Base-by-base conservation (phyloP, 2,888 invertebrate genomes). In the Agrenia bidenticulata region DNA sequence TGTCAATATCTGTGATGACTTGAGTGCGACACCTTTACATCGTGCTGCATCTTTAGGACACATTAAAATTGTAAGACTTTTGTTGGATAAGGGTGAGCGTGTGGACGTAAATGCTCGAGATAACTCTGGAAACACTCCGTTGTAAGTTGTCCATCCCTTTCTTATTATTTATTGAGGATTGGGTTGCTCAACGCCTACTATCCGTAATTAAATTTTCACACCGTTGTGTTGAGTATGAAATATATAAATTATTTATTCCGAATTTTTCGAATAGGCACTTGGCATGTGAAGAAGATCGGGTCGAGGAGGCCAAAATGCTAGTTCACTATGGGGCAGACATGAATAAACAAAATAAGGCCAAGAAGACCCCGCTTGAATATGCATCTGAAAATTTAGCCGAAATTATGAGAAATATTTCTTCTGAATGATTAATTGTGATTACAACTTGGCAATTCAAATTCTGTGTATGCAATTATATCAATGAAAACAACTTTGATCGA, bases 31-130 rank as follows among this genome's bases (percentile, higher is more conserved):
- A 39, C 88, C 91, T 11, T 81, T 91, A 26, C 92, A 92, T 78
- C 84, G 92, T 74, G 89, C 90, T 19, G 89, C 90, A 4, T 89
- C 90, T 7, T 87, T 87, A 78, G 91, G 91, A 24, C 87, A 88
- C 77, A 81, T 82, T 42, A 83, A 84, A 50, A 84, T 90, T 72
- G 85, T 90, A 0, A 85, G 87, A 76, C 78, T 89, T 7, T 81
- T 93, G 5, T 77, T 92, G 37, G 81, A 84, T 53, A 80, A 82
- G 70, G 82, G 84, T 63, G 81, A 83, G 32, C 66, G 67, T 9
- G 71, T 73, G 51, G 78, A 81, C 60, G 70, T 82, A 69, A 82
- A 91, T 80, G 77, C 81, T 24, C 82, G 81, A 76, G 92, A 93
- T 80, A 81, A 81, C 41, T 87, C 87, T 76, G 90, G 90, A 27